phyloP scores from a whole-genome alignment of 2,888 invertebrate species.

The Microctonus hyperodae region DNA sequence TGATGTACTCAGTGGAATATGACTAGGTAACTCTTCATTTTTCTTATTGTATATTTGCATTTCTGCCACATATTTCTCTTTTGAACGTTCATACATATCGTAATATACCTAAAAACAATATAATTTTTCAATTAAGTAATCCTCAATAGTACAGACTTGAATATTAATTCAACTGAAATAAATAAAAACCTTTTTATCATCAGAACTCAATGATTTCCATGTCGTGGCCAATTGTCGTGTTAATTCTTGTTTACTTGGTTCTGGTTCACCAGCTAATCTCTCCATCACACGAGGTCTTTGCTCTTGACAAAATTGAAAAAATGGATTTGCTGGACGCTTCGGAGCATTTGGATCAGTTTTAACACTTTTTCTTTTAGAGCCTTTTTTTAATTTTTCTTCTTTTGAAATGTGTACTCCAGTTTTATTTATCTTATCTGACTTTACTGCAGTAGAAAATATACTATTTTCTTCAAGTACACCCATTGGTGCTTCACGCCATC shows the following conservation, averaged over 20 bases:
- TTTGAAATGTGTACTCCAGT: conserved; percentile 42
- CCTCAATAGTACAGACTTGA: background rate
- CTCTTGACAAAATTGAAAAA: conserved; percentile 83
- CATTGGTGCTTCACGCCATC: conserved; percentile 71
- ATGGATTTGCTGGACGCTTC: conserved; percentile 81
- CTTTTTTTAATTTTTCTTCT: conserved; percentile 65
- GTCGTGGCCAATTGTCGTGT: conserved; percentile 77
- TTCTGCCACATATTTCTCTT: conserved; percentile 79
- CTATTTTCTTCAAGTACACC: conserved; percentile 65
- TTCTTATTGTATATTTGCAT: conserved; percentile 68
- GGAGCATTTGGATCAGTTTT: conserved; percentile 78
- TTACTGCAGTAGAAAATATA: conserved; percentile 54
- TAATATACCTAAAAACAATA: conserved; percentile 72
- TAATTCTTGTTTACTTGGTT: conserved; percentile 78
- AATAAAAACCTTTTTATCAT: conserved; percentile 72
- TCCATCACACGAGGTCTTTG: conserved; percentile 77
- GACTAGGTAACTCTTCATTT: conserved; percentile 55
- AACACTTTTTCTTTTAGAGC: conserved; percentile 68
- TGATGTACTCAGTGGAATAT: conserved; percentile 62
- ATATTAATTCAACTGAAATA: background rate
- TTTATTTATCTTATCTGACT: conserved; percentile 55
- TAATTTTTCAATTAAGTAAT: conserved; percentile 4
- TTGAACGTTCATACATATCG: conserved; percentile 76
- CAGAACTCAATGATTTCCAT: conserved; percentile 75
- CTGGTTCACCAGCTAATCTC: conserved; percentile 71